phyloP scores from a whole-genome alignment of 1,140 invertebrate species.

The Melipona quadrifasciata region DNA sequence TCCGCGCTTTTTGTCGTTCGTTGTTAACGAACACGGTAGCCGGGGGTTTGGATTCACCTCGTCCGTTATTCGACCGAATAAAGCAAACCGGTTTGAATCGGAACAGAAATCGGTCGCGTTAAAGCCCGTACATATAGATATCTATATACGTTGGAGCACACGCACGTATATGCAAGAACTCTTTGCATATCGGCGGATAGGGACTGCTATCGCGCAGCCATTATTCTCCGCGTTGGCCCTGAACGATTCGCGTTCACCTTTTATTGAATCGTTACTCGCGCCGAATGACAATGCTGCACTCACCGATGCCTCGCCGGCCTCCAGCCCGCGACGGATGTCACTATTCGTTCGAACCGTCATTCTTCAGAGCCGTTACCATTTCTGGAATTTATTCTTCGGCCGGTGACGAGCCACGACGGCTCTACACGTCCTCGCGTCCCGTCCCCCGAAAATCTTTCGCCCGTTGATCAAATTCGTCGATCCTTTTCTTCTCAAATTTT shows the following conservation, averaged over 20 bases:
- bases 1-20: background rate
- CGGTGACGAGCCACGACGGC: constrained; percentile 43
- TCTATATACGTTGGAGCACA: no score
- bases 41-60: background rate
- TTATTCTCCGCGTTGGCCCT: constrained; percentile 51
- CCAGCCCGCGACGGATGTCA: constrained; percentile 62
- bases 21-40: constrained; percentile 8
- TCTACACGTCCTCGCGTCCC: background rate
- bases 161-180: background rate
- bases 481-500: background rate
- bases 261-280: constrained; percentile 69
- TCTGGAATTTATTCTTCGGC: constrained; percentile 65
- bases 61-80: constrained; percentile 31
- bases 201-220: constrained; percentile 39
- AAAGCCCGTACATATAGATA: background rate
- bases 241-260: constrained; percentile 63
- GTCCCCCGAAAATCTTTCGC: background rate
- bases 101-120: background rate
- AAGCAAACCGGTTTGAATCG: constrained; percentile 22
- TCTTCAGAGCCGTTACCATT: constrained; percentile 66
- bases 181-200: constrained; percentile 29
- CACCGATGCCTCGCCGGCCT: constrained; percentile 36
- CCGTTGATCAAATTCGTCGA: constrained; percentile 10
- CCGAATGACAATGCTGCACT: constrained; percentile 62
- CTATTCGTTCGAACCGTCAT: constrained; percentile 70